Base-by-base conservation (phyloP, 2,888 invertebrate species). In the Odontocolon sp. region DNA sequence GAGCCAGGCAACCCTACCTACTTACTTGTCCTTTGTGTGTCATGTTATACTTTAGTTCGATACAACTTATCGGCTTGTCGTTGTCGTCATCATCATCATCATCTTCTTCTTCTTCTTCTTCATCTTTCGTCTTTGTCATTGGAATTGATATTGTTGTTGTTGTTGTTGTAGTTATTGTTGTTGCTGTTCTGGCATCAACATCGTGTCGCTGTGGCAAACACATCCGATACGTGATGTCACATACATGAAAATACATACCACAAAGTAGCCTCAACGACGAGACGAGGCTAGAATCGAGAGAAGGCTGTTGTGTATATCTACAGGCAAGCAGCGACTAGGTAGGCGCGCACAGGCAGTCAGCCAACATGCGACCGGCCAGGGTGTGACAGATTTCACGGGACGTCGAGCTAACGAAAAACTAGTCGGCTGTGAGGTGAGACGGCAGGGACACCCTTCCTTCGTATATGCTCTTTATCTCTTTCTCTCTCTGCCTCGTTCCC, bases 321-420 rank as follows among this genome's bases (percentile, higher is more conserved):
- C 40, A 28, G 26, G 40, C 26, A 8, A 9, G 23, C 18, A n/a
- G 21, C 38, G 38, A 36, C 23, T 33, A 18, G 66, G 42, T 67
- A 45, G 71, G 47, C 14, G 9, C 36, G 66, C 28, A 50, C 47
- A 56, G 61, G 36, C 57, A 64, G 75, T 56, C 69, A 70, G 69
- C 64, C 69, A 59, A 50, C 68, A 74, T 52, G 64, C 47, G 64
- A 75, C 66, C 59, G 75, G 72, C 81, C 81, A 69, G 83, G 81
- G 84, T 86, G 87, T 87, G 87, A 87, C 87, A 81, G 87, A 88
- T 88, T 88, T 88, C 84, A 88, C 87, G 88, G 87, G 85, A 87
- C 85, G 86, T 81, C 85, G 86, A 86, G 87, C 88, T 88, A 88
- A 88, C 88, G 87, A 88, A 88, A 88, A 88, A 88, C 87, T 87